These are phyloP conservation scores for Shargacucullia verbasci DNA, from an alignment of 2,888 invertebrate species.

Conservation along the genomic window DNA sequence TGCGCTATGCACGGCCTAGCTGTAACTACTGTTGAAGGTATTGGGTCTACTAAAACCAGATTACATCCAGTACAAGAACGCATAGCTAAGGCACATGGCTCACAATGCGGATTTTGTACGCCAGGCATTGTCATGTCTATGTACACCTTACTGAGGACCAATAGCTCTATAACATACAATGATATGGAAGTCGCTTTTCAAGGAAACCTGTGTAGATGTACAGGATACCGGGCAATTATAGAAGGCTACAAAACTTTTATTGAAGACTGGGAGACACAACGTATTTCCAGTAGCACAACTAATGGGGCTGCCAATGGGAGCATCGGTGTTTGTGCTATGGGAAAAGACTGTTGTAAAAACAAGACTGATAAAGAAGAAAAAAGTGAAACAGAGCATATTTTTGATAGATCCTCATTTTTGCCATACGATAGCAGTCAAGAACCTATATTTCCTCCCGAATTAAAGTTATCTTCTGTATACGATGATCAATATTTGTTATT, in stretches of 20 bases:
- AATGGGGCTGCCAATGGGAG: conserved; percentile 54
- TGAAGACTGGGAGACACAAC: conserved; percentile 91
- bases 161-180: conserved; percentile 80
- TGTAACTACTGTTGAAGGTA: conserved; percentile 96
- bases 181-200: conserved; percentile 93
- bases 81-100: conserved; percentile 95
- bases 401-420: conserved; percentile 90
- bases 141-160: conserved; percentile 93
- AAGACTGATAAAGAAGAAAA: conserved; percentile 72
- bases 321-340: conserved; percentile 87
- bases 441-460: conserved; percentile 95
- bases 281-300: conserved; percentile 65
- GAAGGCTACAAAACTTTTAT: conserved; percentile 94
- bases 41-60: conserved; percentile 92
- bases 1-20: conserved; percentile 94
- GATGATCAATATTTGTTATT: conserved; percentile 87
- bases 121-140: conserved; percentile 98
- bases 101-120: conserved; percentile 96
- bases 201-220: conserved; percentile 94
- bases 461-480: conserved; percentile 89
- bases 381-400: conserved; percentile 87
- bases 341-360: conserved; percentile 91
- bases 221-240: conserved; percentile 95
- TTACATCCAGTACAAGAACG: conserved; percentile 95
- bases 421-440: conserved; percentile 94